phyloP scores from a whole-genome alignment of 2,797 vertebrate species.

The Amazona finschi region DNA sequence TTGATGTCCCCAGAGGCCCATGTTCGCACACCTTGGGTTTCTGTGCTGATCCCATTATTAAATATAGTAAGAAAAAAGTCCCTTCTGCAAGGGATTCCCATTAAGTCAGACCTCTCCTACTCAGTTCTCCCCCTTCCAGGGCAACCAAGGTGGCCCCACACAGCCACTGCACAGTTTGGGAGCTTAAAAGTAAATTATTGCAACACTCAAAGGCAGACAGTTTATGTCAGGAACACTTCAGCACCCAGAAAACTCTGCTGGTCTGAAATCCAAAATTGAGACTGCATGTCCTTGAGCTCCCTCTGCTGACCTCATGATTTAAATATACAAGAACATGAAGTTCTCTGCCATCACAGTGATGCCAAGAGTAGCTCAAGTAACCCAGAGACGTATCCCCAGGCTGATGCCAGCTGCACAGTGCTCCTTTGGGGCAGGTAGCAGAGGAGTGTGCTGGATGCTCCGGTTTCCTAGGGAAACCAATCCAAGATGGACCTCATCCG shows the following conservation, averaged over 20 bases:
- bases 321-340: rapidly evolving
- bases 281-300: conserved; percentile 20
- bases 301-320: conserved; percentile 9
- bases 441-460: not conserved
- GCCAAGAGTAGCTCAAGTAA: rapidly evolving
- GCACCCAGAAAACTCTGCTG: not conserved
- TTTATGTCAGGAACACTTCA: conserved; percentile 16
- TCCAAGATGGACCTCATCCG: rapidly evolving
- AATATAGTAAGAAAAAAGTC: not conserved
- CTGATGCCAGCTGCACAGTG: not conserved
- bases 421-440: not conserved
- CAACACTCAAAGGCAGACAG: not conserved
- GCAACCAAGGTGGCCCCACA: not conserved
- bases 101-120: not conserved
- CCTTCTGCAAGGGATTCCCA: not conserved
- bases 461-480: not conserved
- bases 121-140: not conserved
- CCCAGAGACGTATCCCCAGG: too few relatives aligned
- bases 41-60: not conserved
- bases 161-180: not conserved
- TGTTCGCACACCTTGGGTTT: not conserved
- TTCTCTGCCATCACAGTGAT: rapidly evolving
- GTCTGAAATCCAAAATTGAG: not conserved
- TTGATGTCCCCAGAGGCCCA: not conserved
- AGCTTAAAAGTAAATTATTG: not conserved